Evolutionary conservation across 2,113 vertebrate genomes (phyloP).

Genomic region (Istiophorus platypterus): DNA sequence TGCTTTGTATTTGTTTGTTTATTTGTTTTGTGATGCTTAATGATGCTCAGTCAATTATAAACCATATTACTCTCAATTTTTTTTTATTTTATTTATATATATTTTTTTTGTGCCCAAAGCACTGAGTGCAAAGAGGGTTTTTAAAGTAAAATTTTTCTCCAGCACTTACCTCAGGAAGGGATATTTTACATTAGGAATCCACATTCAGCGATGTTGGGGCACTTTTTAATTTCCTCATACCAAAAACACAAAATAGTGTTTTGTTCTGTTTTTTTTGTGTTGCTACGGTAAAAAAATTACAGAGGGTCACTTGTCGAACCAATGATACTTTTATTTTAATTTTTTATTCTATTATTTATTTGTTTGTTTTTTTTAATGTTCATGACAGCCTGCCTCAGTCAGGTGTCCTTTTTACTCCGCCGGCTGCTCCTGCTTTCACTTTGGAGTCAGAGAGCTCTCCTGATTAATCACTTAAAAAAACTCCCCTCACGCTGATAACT

Average conservation of each 20-base stretch:
- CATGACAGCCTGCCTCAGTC: not conserved
- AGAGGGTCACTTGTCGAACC: not conserved
- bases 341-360: too few relatives aligned
- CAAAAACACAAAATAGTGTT: not conserved
- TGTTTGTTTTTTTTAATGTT: too few relatives aligned
- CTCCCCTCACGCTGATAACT: constrained; percentile 80
- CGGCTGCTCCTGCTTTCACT: constrained; percentile 33
- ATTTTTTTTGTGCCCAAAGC: constrained; percentile 54
- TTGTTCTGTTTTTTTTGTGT: not conserved
- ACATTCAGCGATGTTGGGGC: constrained; percentile 7
- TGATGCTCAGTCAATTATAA: constrained; percentile 73
- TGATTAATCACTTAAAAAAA: constrained; percentile 83
- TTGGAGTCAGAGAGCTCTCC: constrained; percentile 35
- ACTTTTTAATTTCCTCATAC: not conserved
- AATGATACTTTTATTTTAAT: not conserved
- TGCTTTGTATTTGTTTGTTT: too few relatives aligned
- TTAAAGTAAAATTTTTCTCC: constrained; percentile 44
- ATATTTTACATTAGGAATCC: constrained; percentile 25
- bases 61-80: constrained; percentile 62
- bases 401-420: constrained; percentile 17
- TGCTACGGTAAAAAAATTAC: not conserved
- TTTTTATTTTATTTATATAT: too few relatives aligned
- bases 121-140: constrained; percentile 31
- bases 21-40: constrained; percentile 79
- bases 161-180: constrained; percentile 2